Evolutionary conservation across 2,888 invertebrate genomes (phyloP).

Genomic region (Bedellia somnulentella): DNA sequence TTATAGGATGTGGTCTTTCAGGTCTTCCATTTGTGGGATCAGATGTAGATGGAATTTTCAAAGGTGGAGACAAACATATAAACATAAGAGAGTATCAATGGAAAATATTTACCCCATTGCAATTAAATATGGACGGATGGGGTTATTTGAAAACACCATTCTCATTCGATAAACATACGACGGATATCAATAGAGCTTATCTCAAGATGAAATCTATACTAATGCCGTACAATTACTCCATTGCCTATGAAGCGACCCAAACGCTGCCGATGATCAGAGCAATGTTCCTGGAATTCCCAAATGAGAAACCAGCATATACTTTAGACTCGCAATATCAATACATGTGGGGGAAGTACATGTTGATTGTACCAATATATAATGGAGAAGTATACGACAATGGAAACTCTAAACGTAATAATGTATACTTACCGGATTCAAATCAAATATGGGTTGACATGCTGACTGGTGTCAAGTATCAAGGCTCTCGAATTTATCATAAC

Average conservation of each 20-base stretch:
- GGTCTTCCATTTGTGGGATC: constrained; percentile 42
- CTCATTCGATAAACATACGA: constrained; percentile 31
- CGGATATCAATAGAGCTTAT: constrained; percentile 36
- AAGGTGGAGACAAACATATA: constrained; percentile 27
- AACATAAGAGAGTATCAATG: constrained; percentile 48
- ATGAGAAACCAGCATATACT: constrained; percentile 25
- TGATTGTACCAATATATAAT: constrained; percentile 42
- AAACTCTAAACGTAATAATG: constrained; percentile 24
- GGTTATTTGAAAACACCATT: constrained; percentile 42
- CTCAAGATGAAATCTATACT: constrained; percentile 44
- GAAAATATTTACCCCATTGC: constrained; percentile 48
- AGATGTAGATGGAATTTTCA: constrained; percentile 49
- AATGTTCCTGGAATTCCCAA: constrained; percentile 43
- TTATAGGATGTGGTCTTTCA: constrained; percentile 42
- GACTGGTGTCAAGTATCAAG: constrained; percentile 39
- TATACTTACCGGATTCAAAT: constrained; percentile 31
- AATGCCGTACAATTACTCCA: constrained; percentile 44
- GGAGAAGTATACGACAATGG: constrained; percentile 12
- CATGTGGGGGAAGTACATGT: constrained; percentile 46
- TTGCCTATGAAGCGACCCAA: constrained; percentile 28
- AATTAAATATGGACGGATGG: constrained; percentile 53
- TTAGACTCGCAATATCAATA: constrained; percentile 44
- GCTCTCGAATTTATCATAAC: constrained; percentile 38
- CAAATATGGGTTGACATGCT: constrained; percentile 45
- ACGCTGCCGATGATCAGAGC: constrained; percentile 45